Conservation (phyloP, 2,113 vertebrate species). For the Ictalurus punctatus region DNA sequence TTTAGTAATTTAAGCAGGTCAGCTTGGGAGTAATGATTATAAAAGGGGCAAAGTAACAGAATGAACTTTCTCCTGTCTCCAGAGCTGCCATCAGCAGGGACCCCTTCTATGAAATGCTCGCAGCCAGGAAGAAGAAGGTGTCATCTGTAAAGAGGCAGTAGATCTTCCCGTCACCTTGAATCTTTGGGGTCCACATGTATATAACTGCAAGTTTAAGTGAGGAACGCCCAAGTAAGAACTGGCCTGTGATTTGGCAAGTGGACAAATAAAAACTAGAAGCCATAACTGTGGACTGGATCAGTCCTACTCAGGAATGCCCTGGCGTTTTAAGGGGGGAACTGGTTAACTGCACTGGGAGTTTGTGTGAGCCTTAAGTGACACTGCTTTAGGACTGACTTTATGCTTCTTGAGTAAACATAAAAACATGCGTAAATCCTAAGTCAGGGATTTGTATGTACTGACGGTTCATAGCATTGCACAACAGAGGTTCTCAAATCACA, state of each 20-base stretch:
- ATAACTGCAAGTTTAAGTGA: constrained; percentile 1
- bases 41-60: background rate
- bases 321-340: constrained; percentile 8
- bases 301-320: constrained; percentile 38
- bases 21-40: background rate
- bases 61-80: background rate
- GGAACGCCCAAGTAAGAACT: constrained; percentile 41
- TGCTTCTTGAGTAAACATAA: constrained; percentile 14
- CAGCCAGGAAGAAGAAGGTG: constrained; percentile 94
- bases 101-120: constrained; percentile 78
- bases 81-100: constrained; percentile 97
- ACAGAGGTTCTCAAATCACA: background rate
- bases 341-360: constrained; percentile 35
- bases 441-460: constrained; percentile 10
- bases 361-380: constrained; percentile 26
- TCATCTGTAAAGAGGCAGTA: constrained; percentile 90
- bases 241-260: constrained; percentile 13
- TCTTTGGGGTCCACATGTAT: background rate
- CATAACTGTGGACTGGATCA: constrained; percentile 36
- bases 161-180: background rate
- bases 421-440: background rate
- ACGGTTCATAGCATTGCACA: constrained; percentile 16
- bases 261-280: constrained; percentile 28
- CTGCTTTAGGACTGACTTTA: background rate
- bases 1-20: background rate